Conservation (phyloP, 2,113 vertebrate species). For the Cyphomyrus plagiostoma region DNA sequence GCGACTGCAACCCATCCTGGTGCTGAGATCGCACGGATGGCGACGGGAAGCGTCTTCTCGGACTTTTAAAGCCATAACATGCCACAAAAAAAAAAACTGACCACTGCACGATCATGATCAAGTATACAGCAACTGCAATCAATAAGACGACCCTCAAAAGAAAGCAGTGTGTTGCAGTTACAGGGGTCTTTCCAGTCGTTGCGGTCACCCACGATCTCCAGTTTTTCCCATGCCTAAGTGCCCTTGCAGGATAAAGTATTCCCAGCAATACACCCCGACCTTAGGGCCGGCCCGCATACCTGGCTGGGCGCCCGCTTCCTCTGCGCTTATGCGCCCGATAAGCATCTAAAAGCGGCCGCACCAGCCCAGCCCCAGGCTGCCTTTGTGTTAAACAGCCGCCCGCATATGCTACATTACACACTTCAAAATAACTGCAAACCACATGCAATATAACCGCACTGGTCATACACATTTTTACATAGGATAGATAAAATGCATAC, state of each 20-base stretch:
- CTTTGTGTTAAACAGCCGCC: slow-evolving; percentile 40
- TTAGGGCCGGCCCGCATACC: background rate
- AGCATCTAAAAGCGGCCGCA: slow-evolving; percentile 34
- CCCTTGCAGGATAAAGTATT: background rate
- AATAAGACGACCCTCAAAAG: background rate
- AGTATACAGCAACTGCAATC: background rate
- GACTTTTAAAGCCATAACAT: background rate
- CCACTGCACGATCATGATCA: background rate
- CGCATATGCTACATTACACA: slow-evolving; percentile 31
- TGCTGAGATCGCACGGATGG: background rate
- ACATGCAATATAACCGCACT: background rate
- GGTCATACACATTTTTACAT: background rate
- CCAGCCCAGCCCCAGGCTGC: slow-evolving; percentile 2
- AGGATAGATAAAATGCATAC: background rate
- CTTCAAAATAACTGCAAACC: background rate
- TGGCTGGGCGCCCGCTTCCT: slow-evolving; percentile 14
- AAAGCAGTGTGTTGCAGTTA: background rate
- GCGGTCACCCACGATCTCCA: background rate
- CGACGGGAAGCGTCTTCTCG: background rate
- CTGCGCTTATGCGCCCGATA: slow-evolving; percentile 26
- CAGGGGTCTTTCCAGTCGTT: background rate
- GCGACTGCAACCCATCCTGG: background rate
- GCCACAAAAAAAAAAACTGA: background rate
- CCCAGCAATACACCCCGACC: background rate
- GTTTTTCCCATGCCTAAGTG: background rate